These are phyloP conservation scores for Hemistola chrysoprasaria DNA, from an alignment of 2,888 invertebrate genomes.

Conservation along the genomic window DNA sequence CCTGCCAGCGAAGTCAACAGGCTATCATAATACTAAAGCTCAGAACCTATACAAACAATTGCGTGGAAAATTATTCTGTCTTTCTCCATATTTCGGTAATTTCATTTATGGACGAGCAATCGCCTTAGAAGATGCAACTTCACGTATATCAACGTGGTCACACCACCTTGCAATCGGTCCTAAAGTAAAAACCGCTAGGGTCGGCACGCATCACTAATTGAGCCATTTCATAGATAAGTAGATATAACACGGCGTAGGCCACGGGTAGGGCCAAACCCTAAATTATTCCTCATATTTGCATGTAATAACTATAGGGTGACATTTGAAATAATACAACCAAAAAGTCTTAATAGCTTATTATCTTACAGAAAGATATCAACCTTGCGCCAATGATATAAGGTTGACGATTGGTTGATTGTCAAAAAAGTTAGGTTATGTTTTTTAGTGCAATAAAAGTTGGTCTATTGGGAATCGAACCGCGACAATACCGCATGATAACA, in stretches of 20 bases:
- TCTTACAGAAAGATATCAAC: conserved; percentile 10
- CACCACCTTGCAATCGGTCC: conserved; percentile 4
- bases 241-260: conserved; percentile 77
- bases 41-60: too few relatives aligned
- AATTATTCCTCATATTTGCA: conserved; percentile 80
- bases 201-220: conserved; percentile 70
- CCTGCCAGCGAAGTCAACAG: too few relatives aligned
- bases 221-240: conserved; percentile 80
- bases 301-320: conserved; percentile 75
- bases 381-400: background rate
- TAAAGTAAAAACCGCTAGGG: conserved; percentile 29
- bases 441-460: background rate
- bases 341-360: conserved; percentile 24
- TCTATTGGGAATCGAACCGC: conserved; percentile 48
- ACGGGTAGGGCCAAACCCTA: conserved; percentile 65
- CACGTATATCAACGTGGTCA: conserved; percentile 10
- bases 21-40: too few relatives aligned
- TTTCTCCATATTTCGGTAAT: too few relatives aligned
- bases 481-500: conserved; percentile 61
- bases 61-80: too few relatives aligned
- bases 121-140: too few relatives aligned
- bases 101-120: too few relatives aligned
- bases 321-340: conserved; percentile 31
- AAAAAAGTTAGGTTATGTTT: conserved; percentile 35
- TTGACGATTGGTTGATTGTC: conserved; percentile 7